phyloP scores from a whole-genome alignment of 2,113 vertebrate genomes.

The Pygoscelis adeliae region DNA sequence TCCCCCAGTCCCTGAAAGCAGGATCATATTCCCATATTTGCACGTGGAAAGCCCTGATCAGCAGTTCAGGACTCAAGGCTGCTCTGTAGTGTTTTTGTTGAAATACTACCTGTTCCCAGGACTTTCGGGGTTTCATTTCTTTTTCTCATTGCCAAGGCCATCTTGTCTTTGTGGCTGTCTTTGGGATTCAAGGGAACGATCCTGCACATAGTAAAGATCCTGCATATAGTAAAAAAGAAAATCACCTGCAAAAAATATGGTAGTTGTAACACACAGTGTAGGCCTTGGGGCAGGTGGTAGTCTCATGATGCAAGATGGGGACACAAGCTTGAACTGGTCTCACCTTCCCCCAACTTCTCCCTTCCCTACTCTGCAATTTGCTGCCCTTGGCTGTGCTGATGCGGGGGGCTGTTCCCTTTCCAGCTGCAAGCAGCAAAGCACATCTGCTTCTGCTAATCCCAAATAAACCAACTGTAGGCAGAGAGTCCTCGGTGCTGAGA shows the following conservation, averaged over 20 bases:
- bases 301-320: not conserved
- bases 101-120: not conserved
- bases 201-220: not conserved
- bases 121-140: not conserved
- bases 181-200: not conserved
- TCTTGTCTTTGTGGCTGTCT: not conserved
- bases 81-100: not conserved
- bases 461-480: not conserved
- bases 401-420: not conserved
- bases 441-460: not conserved
- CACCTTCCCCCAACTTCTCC: too few relatives aligned
- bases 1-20: not conserved
- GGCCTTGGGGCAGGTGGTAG: not conserved
- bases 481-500: not conserved
- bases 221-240: not conserved
- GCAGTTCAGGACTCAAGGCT: not conserved
- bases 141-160: not conserved
- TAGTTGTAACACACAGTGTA: not conserved
- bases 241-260: not conserved
- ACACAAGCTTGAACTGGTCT: not conserved
- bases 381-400: not conserved
- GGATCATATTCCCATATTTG: rapidly evolving
- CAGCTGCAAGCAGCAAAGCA: not conserved
- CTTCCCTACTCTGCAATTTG: not conserved
- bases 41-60: not conserved